A percentile compares a stretch with the other conserved stretches of the same genome.
Conservation (phyloP, 2,113 vertebrate species). For the Diglossa brunneiventris region DNA sequence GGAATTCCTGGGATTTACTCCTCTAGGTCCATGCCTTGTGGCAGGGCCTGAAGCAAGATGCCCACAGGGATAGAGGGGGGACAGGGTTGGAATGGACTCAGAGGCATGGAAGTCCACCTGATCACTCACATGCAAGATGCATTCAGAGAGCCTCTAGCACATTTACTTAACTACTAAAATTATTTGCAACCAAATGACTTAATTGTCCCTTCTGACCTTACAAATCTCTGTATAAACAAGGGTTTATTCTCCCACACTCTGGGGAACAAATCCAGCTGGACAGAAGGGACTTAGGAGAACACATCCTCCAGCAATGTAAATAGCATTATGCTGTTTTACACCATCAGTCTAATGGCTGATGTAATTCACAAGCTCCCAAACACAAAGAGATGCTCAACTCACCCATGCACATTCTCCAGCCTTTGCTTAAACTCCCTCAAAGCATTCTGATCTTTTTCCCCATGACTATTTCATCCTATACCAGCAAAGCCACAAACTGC, state of each 20-base stretch:
- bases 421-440: not conserved
- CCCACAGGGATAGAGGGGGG: not conserved
- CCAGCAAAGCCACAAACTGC: not conserved
- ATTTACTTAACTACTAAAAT: not conserved
- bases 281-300: not conserved
- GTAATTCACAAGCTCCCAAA: not conserved
- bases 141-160: not conserved
- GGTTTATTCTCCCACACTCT: constrained; percentile 14
- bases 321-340: not conserved
- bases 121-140: not conserved
- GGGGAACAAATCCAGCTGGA: constrained; percentile 23
- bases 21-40: not conserved
- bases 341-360: not conserved
- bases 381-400: not conserved
- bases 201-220: constrained; percentile 26
- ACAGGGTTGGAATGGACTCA: not conserved
- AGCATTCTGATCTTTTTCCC: not conserved
- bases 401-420: not conserved
- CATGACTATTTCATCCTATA: not conserved
- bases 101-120: not conserved
- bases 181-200: constrained; percentile 21
- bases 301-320: not conserved
- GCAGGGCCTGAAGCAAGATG: not conserved
- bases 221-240: constrained; percentile 29
- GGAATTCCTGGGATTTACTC: not conserved